Conservation (phyloP, 2,888 invertebrate genomes). For the Spodoptera picta region DNA sequence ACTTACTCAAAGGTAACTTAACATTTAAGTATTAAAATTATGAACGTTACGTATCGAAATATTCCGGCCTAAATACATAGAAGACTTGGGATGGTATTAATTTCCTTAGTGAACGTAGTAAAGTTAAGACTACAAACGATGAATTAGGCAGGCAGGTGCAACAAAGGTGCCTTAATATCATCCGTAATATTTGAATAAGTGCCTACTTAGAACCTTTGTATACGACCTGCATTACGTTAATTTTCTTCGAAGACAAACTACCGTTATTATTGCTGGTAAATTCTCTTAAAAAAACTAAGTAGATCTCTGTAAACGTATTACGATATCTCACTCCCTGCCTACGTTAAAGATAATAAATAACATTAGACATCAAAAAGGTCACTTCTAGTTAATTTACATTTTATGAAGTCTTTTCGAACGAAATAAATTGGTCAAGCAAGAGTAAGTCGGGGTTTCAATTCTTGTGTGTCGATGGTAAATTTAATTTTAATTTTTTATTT, state of each 20-base stretch:
- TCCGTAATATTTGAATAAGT: conserved; percentile 20
- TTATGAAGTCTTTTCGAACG: no score
- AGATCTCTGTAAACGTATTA: background rate
- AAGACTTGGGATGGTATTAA: conserved; percentile 54
- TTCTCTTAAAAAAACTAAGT: background rate
- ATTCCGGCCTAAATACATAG: conserved; percentile 1
- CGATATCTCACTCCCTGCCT: background rate
- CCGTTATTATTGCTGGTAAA: no score
- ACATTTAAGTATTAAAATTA: no score
- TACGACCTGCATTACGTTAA: conserved; percentile 16
- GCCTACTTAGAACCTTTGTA: conserved; percentile 6
- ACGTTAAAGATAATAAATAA: background rate
- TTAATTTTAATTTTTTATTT: no score
- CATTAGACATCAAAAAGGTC: no score
- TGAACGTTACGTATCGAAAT: no score
- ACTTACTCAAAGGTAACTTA: no score
- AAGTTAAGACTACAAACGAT: conserved; percentile 61
- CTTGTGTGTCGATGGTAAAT: no score
- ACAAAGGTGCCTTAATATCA: conserved; percentile 47
- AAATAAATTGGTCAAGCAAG: no score
- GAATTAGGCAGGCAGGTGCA: conserved; percentile 74
- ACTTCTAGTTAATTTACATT: no score
- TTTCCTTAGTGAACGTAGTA: conserved; percentile 61
- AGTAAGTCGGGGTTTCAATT: no score
- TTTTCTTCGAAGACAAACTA: no score